phyloP scores from a whole-genome alignment of 2,797 vertebrate genomes.

The Sebastes miniatus region DNA sequence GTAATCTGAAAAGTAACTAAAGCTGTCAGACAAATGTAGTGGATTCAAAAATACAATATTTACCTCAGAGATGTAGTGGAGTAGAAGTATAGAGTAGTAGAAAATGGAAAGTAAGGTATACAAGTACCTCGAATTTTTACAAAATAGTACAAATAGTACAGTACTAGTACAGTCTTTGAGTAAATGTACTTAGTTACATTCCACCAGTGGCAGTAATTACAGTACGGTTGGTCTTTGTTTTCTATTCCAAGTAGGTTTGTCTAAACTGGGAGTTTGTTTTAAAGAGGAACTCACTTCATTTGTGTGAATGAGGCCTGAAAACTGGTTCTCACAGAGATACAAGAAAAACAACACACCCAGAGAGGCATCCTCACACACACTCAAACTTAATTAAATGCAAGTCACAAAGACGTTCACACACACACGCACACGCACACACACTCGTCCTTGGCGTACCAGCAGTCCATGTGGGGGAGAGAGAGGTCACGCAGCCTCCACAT shows the following conservation, averaged over 20 bases:
- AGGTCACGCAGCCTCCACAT: neutral
- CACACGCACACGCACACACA: constrained; percentile 33
- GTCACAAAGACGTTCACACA: constrained; percentile 1
- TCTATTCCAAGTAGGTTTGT: neutral
- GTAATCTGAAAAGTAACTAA: too few relatives aligned
- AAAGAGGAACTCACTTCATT: neutral
- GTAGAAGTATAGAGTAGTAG: too few relatives aligned
- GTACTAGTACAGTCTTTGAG: too few relatives aligned
- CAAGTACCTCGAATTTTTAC: too few relatives aligned
- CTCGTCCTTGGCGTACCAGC: neutral
- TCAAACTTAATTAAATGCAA: neutral
- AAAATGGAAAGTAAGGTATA: too few relatives aligned
- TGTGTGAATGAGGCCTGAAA: neutral
- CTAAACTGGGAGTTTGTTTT: neutral
- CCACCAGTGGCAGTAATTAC: too few relatives aligned
- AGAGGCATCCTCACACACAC: neutral
- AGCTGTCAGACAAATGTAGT: too few relatives aligned
- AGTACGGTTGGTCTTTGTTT: neutral
- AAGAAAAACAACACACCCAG: neutral
- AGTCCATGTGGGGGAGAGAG: neutral
- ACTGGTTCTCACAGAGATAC: neutral
- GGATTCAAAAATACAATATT: too few relatives aligned
- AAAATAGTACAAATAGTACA: too few relatives aligned
- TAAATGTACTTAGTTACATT: too few relatives aligned
- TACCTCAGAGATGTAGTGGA: too few relatives aligned